Percentiles rank a stretch among this genome's conserved stretches.
phyloP scores from a whole-genome alignment of 2,888 invertebrate species.

The Stenodera caucasica region DNA sequence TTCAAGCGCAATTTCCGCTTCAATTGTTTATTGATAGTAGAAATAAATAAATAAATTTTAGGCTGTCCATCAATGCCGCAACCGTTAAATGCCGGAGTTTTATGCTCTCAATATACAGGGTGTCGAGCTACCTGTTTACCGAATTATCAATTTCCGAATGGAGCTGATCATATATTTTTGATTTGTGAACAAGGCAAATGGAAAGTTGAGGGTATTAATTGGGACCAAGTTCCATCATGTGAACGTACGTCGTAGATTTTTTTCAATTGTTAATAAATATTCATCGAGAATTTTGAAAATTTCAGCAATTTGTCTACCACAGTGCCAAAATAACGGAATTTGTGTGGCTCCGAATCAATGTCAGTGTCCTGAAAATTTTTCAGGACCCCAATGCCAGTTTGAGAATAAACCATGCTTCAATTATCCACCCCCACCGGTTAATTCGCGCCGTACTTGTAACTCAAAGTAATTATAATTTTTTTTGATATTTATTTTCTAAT shows the following conservation, averaged over 20 bases:
- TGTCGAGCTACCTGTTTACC: constrained; percentile 59
- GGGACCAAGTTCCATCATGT: constrained; percentile 62
- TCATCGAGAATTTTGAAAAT: constrained; percentile 25
- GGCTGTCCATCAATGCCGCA: constrained; percentile 47
- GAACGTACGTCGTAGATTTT: constrained; percentile 58
- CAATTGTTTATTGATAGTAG: neutral
- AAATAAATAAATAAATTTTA: constrained; percentile 26
- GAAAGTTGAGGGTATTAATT: constrained; percentile 56
- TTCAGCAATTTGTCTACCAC: constrained; percentile 73
- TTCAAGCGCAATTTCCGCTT: neutral
- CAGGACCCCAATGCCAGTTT: constrained; percentile 74
- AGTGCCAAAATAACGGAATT: constrained; percentile 79
- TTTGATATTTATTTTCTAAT: neutral
- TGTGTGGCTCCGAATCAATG: constrained; percentile 77
- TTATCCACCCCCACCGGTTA: constrained; percentile 66
- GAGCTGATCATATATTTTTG: constrained; percentile 55
- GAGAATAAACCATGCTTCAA: constrained; percentile 72
- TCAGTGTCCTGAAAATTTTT: constrained; percentile 71
- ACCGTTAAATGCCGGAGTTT: constrained; percentile 49
- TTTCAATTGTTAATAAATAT: neutral
- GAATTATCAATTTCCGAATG: constrained; percentile 61
- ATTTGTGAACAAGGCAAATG: constrained; percentile 58
- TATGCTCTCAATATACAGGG: constrained; percentile 54
- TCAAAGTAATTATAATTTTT: constrained; percentile 59
- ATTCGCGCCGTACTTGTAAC: constrained; percentile 65